Base-by-base conservation (phyloP, 1,140 invertebrate genomes). In the Zaprionus davidi region DNA sequence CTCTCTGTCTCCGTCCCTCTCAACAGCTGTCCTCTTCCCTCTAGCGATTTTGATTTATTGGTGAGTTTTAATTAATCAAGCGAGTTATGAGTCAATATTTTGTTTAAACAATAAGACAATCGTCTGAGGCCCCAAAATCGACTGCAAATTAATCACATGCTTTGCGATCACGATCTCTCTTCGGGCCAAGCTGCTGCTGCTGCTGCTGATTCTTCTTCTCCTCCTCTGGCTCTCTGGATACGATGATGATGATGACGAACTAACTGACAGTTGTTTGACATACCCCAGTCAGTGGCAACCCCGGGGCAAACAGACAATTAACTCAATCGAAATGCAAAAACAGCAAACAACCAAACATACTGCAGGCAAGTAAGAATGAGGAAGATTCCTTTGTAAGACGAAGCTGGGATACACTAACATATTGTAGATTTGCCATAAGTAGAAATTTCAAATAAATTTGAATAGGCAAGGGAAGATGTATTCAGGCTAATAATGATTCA, bases 261-360 rank as follows among this genome's bases (percentile, higher is more conserved):
- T 68, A 82, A 85, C 85, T 88, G 85, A 90, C 85, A 90, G 85
- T 90, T 90, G 85, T 85, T 90, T 90, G 85, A 90, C 86, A 81
- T 90, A 84, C 76, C 83, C 84, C 83, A 87, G 83, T 87, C 84
- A 84, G 84, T 84, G 69, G 70, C 73, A 76, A 69, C 64, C 67
- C 72, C 46, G 20, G 72, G 79, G 76, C 76, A 46, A 46, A 70
- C 67, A 90, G 88, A 79, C 85, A 90, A 90, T 90, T 90, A 90
- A 90, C 70, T 90, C 85, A 79, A 87, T 88, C 77, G 78, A 73
- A 88, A 87, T 87, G 84, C 84, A 71, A 83, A 86, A 82, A 55
- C 55, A 49, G 55, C 59, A 53, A 46, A 60, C 60, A 64, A 49
- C 67, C 28, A 66, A 78, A 62, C 49, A 56, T 7, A 59, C 20